Percentiles rank a stretch among this genome's conserved stretches.
These are phyloP conservation scores for Nemurella pictetii DNA, from an alignment of 2,888 invertebrate species.

Conservation along the genomic window DNA sequence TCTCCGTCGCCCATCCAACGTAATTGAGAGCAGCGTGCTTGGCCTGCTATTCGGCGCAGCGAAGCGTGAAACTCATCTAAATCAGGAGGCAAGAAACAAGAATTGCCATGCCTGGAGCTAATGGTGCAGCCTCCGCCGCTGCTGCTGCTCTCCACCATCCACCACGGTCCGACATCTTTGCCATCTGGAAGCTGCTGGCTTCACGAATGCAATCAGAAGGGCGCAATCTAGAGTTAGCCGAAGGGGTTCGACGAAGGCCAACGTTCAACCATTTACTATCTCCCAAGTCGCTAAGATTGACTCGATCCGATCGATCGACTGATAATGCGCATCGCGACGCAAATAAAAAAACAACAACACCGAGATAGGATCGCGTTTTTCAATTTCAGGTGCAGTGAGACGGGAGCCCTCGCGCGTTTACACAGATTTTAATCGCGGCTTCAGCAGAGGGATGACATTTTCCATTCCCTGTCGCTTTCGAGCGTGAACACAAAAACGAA, in stretches of 20 bases:
- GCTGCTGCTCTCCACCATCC: not conserved
- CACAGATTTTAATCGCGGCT: not conserved
- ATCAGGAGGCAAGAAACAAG: not conserved
- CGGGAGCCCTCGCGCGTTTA: not conserved
- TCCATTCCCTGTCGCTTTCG: not conserved
- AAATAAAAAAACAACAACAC: no score
- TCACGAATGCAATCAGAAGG: not conserved
- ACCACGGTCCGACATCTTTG: not conserved
- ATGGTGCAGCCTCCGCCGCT: not conserved
- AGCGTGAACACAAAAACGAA: not conserved
- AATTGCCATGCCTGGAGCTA: not conserved
- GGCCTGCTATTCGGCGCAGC: not conserved
- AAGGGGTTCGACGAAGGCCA: not conserved
- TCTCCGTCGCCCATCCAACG: not conserved
- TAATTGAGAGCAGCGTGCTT: not conserved
- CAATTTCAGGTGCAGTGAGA: not conserved
- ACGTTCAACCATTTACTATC: no score
- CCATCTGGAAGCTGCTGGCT: not conserved
- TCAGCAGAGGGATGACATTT: not conserved
- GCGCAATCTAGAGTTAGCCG: not conserved
- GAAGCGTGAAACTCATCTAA: not conserved
- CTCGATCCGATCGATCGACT: not conserved
- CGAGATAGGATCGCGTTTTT: not conserved
- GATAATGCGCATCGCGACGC: not conserved
- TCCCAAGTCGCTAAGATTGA: not conserved